phyloP scores from a whole-genome alignment of 2,113 vertebrate genomes.

The Parus major region DNA sequence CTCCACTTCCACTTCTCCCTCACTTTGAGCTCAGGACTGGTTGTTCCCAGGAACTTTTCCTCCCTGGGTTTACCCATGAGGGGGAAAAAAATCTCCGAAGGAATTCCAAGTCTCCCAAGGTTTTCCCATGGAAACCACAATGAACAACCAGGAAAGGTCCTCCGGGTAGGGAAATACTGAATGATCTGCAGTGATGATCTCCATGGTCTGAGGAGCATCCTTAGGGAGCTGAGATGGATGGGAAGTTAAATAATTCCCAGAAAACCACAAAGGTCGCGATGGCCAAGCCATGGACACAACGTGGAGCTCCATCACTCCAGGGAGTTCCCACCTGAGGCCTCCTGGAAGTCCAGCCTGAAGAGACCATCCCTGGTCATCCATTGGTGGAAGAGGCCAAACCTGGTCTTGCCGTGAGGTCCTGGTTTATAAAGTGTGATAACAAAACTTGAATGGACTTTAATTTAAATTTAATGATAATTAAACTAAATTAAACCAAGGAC shows the following conservation, averaged over 20 bases:
- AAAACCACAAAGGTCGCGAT: background rate
- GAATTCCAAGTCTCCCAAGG: background rate
- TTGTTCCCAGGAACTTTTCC: background rate
- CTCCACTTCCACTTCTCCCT: background rate
- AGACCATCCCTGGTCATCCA: background rate
- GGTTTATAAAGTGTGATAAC: fast-evolving
- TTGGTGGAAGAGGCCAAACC: background rate
- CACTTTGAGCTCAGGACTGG: background rate
- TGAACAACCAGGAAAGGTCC: background rate
- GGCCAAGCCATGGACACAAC: background rate
- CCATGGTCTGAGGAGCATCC: background rate
- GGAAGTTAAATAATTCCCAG: background rate
- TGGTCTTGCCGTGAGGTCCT: background rate
- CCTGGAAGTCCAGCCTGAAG: background rate
- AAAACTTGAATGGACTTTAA: fast-evolving
- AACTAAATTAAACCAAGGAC: background rate
- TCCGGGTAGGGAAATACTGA: background rate
- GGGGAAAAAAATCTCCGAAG: background rate
- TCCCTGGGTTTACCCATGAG: background rate
- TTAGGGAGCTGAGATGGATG: background rate
- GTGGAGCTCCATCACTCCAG: background rate
- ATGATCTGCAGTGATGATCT: background rate
- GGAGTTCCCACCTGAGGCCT: background rate
- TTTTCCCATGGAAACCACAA: background rate
- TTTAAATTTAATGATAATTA: background rate